These are phyloP conservation scores for Zapus hudsonius DNA, from an alignment of 2,113 vertebrate species.

Conservation along the genomic window DNA sequence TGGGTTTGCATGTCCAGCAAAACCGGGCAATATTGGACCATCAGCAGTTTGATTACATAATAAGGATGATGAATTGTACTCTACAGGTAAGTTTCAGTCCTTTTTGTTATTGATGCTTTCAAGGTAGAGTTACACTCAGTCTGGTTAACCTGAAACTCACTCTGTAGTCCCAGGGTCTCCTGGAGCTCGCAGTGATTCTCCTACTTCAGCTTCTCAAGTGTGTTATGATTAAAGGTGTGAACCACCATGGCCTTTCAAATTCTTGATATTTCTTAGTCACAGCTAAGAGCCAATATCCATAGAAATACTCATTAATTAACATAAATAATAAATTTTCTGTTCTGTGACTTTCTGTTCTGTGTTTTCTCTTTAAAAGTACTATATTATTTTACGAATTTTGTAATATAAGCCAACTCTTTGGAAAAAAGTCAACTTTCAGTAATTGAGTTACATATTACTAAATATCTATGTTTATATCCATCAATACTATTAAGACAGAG, in stretches of 20 bases:
- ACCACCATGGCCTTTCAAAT: background rate
- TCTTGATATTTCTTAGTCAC: background rate
- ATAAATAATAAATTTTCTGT: conserved; percentile 41
- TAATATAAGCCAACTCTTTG: conserved; percentile 25
- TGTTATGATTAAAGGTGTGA: too few relatives aligned
- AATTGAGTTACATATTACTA: background rate
- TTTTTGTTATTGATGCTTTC: conserved; percentile 41
- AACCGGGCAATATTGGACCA: conserved; percentile 97
- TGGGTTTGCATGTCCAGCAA: conserved; percentile 95
- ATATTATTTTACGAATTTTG: conserved; percentile 47
- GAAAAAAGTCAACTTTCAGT: conserved; percentile 53
- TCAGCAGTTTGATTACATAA: conserved; percentile 97
- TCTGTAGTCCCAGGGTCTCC: too few relatives aligned
- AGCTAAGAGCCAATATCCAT: background rate
- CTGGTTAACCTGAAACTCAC: too few relatives aligned
- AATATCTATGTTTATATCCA: background rate
- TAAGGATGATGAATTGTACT: conserved; percentile 98
- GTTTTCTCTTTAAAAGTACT: conserved; percentile 34
- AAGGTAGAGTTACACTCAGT: background rate
- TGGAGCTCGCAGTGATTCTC: too few relatives aligned
- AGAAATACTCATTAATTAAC: background rate
- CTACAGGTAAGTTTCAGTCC: conserved; percentile 90
- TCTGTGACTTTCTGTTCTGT: background rate
- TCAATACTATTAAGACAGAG: background rate
- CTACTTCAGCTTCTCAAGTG: too few relatives aligned